Conservation (phyloP, 1,140 invertebrate genomes). For the Trissolcus basalis region DNA sequence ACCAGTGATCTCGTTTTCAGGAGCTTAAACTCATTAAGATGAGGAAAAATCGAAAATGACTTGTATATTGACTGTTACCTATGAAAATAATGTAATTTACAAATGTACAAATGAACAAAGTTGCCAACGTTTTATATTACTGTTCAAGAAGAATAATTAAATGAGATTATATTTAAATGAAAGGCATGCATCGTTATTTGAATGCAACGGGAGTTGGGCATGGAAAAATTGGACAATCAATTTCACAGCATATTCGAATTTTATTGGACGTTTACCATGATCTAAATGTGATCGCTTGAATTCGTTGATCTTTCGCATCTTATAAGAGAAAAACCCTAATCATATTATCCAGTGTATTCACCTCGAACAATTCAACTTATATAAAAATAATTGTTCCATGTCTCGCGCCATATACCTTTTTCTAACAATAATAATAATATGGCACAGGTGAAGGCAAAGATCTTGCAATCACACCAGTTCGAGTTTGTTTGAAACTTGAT, state of each 20-base stretch:
- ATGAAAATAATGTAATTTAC: conserved; percentile 11
- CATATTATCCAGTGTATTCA: conserved; percentile 28
- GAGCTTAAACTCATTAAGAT: conserved; percentile 17
- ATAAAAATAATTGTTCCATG: conserved; percentile 32
- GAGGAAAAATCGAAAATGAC: conserved; percentile 20
- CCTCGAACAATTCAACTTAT: conserved; percentile 10
- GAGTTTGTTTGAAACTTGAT: conserved; percentile 27
- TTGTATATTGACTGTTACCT: conserved; percentile 11
- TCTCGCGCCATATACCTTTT: conserved; percentile 14
- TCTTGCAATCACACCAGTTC: conserved; percentile 31
- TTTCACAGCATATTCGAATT: conserved; percentile 54
- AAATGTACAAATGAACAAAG: conserved; percentile 44
- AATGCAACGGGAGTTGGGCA: too few relatives aligned
- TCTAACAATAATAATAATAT: conserved; percentile 19
- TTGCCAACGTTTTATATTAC: conserved; percentile 25
- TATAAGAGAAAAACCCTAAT: conserved; percentile 42
- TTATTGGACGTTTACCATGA: conserved; percentile 58
- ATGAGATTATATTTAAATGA: conserved; percentile 39
- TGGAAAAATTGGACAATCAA: conserved; percentile 4
- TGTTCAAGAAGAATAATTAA: conserved; percentile 26
- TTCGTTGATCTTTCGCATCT: conserved; percentile 57
- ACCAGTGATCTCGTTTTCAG: conserved; percentile 9
- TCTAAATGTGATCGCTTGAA: conserved; percentile 50
- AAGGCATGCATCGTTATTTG: too few relatives aligned
- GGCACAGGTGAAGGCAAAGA: conserved; percentile 46